Conservation (phyloP, 2,113 vertebrate genomes). For the Protobothrops flavoviridis region DNA sequence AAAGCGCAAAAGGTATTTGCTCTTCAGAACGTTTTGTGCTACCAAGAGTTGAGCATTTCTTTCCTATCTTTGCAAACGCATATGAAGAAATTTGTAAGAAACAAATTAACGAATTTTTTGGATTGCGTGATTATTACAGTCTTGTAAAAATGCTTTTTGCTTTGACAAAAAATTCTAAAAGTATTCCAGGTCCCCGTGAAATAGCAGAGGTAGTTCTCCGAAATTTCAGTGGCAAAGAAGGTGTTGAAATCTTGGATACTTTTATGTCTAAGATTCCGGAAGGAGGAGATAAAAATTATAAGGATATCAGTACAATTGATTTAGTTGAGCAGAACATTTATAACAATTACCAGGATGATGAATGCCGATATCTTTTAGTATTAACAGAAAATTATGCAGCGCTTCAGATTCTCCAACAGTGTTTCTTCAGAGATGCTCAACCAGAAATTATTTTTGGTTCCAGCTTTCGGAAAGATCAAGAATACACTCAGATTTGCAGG, state of each 20-base stretch:
- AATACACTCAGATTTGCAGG: constrained; percentile 92
- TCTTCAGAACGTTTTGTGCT: constrained; percentile 78
- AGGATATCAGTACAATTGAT: constrained; percentile 74
- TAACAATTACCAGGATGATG: constrained; percentile 70
- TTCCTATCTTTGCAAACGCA: constrained; percentile 81
- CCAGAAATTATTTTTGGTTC: constrained; percentile 97
- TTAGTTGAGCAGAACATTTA: constrained; percentile 84
- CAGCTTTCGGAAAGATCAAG: constrained; percentile 92
- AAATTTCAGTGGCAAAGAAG: constrained; percentile 91
- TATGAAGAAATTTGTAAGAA: constrained; percentile 77
- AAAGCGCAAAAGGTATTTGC: constrained; percentile 90
- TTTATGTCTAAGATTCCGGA: constrained; percentile 70
- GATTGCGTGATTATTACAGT: constrained; percentile 95
- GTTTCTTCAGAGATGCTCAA: constrained; percentile 70
- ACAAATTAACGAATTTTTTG: constrained; percentile 90
- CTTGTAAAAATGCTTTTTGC: constrained; percentile 95
- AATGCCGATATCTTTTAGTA: constrained; percentile 89
- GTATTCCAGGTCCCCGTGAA: constrained; percentile 68
- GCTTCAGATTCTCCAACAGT: constrained; percentile 88
- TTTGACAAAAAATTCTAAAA: constrained; percentile 66
- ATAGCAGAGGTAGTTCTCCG: constrained; percentile 81
- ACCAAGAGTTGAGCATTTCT: constrained; percentile 77
- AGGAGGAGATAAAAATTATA: constrained; percentile 17
- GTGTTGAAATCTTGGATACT: constrained; percentile 75
- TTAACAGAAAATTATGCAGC: constrained; percentile 92